Evolutionary conservation across 2,797 vertebrate species (phyloP).

Genomic region (Austrolebias charrua): DNA sequence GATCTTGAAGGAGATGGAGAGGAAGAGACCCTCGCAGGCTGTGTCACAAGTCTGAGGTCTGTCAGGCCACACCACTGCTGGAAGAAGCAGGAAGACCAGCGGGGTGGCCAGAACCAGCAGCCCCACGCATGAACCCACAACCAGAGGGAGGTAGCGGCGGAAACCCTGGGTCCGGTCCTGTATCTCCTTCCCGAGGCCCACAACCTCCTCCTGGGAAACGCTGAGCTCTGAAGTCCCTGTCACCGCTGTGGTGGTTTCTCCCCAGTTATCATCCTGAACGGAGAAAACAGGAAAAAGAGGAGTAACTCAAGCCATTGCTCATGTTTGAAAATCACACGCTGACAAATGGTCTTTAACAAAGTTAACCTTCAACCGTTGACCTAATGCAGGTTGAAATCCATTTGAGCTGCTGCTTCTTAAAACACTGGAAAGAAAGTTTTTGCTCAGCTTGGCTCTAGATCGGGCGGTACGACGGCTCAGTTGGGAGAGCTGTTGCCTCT

Average conservation of each 20-base stretch:
- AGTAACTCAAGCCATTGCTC: neutral
- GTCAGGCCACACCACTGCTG: constrained; percentile 89
- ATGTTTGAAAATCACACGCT: neutral
- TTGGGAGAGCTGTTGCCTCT: too few species aligned
- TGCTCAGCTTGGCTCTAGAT: too few species aligned
- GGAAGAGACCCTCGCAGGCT: constrained; percentile 94
- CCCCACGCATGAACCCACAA: constrained; percentile 81
- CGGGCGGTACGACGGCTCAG: too few species aligned
- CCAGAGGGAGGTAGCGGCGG: constrained; percentile 86
- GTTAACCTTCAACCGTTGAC: too few species aligned
- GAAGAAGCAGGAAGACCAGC: constrained; percentile 90
- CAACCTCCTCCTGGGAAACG: constrained; percentile 94
- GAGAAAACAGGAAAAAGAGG: neutral
- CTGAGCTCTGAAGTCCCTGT: constrained; percentile 97
- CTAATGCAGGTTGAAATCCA: too few species aligned
- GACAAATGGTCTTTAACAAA: neutral
- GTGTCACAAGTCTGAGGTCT: constrained; percentile 89
- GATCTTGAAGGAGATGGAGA: constrained; percentile 95
- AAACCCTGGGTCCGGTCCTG: constrained; percentile 86
- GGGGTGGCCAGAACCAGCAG: constrained; percentile 90
- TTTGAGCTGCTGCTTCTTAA: too few species aligned
- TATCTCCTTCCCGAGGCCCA: constrained; percentile 86
- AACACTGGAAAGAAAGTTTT: too few species aligned
- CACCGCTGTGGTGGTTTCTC: constrained; percentile 95
- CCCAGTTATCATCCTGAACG: constrained; percentile 96